Conservation (phyloP, 1,140 invertebrate genomes). For the Oncopeltus fasciatus region DNA sequence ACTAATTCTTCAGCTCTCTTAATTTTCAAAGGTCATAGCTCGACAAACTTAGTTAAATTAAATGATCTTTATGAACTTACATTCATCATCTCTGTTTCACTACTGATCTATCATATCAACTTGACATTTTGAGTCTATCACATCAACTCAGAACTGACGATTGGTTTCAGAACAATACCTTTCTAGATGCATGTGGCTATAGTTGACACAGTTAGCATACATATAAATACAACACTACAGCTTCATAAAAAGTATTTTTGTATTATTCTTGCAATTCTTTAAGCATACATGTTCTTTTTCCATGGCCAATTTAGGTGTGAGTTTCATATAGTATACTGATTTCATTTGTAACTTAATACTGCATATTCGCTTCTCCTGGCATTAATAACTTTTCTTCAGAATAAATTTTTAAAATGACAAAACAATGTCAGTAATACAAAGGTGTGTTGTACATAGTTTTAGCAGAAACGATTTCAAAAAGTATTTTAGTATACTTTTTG, state of each 20-base stretch:
- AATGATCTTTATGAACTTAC: neutral
- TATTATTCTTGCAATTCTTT: neutral
- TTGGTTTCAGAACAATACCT: neutral
- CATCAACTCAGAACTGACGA: neutral
- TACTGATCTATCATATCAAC: neutral
- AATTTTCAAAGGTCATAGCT: neutral
- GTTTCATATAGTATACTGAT: neutral
- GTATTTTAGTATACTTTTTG: slow-evolving; percentile 17
- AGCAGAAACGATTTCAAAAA: slow-evolving; percentile 17
- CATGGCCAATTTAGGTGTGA: neutral
- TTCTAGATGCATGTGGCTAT: neutral
- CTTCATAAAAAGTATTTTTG: neutral
- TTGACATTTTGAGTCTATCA: neutral
- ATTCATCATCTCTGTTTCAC: neutral
- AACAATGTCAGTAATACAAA: neutral
- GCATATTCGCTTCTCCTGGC: neutral
- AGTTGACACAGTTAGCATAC: neutral
- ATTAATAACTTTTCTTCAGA: too few species aligned
- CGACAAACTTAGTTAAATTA: neutral
- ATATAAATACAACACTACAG: neutral
- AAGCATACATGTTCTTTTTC: slow-evolving; percentile 1
- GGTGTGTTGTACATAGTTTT: slow-evolving; percentile 12
- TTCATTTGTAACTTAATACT: slow-evolving; percentile 1
- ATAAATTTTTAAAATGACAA: slow-evolving; percentile 10
- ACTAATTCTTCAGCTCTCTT: neutral